Percentiles rank a stretch among this genome's conserved stretches.
These are phyloP conservation scores for Ptilorrhoa leucosticta DNA, from an alignment of 2,113 vertebrate genomes.

Conservation along the genomic window DNA sequence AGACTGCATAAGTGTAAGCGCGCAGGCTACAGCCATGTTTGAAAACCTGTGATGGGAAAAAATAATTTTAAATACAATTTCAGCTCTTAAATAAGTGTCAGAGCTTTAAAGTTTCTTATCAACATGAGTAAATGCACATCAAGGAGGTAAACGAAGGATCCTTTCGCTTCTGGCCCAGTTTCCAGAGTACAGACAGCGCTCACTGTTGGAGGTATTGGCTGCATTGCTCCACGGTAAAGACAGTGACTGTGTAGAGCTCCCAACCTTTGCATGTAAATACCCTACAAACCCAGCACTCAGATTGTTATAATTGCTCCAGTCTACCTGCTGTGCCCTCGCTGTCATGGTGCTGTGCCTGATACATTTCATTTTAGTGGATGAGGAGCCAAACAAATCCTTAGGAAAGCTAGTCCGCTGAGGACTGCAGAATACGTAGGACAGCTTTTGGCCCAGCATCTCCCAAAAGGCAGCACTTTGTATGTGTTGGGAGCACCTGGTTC, in stretches of 20 bases:
- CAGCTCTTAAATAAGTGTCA: neutral
- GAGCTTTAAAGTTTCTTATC: neutral
- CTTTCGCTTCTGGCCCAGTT: neutral
- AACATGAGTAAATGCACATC: neutral
- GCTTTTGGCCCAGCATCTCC: neutral
- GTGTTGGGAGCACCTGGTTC: accelerated
- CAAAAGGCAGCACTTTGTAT: neutral
- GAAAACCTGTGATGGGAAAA: neutral
- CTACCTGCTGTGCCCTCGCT: neutral
- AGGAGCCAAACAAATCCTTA: neutral
- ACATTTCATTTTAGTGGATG: neutral
- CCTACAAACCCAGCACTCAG: neutral
- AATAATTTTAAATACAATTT: neutral
- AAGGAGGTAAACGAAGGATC: neutral
- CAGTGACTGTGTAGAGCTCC: neutral
- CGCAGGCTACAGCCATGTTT: neutral
- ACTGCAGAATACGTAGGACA: neutral
- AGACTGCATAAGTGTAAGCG: neutral
- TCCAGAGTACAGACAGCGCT: neutral
- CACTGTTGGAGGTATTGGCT: neutral
- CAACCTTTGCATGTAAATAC: neutral
- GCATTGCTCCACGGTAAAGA: neutral
- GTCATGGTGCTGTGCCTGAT: neutral
- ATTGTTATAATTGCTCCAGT: neutral
- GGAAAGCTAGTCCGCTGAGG: neutral